Conservation (phyloP, 2,113 vertebrate genomes). For the Ibidorhyncha struthersii region DNA sequence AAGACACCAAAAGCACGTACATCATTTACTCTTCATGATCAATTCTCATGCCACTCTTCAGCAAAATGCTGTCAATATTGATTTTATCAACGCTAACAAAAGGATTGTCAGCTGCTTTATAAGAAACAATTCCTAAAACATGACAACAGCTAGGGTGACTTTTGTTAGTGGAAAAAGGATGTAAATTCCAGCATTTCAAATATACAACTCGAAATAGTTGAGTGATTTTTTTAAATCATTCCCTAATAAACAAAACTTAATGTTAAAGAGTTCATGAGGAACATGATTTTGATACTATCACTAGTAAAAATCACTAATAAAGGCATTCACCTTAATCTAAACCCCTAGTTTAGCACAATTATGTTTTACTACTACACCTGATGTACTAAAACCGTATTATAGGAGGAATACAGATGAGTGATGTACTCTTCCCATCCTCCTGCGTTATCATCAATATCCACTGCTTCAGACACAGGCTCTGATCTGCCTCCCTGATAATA, state of each 20-base stretch:
- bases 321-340: neutral
- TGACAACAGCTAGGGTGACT: neutral
- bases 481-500: neutral
- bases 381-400: neutral
- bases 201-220: neutral
- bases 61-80: neutral
- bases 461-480: neutral
- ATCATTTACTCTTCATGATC: neutral
- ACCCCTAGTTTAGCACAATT: neutral
- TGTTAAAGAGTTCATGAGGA: neutral
- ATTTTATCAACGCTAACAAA: neutral
- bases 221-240: neutral
- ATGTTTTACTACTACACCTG: neutral
- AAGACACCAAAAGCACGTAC: neutral
- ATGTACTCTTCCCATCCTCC: neutral
- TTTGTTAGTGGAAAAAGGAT: no score
- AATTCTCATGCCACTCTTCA: neutral
- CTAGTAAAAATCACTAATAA: neutral
- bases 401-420: neutral
- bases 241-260: neutral
- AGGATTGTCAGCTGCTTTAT: neutral
- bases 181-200: neutral
- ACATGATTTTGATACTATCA: neutral
- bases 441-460: neutral
- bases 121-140: neutral